Percentiles rank a stretch among this genome's conserved stretches.
phyloP scores from a whole-genome alignment of 2,113 vertebrate genomes.

The Pleuronectes platessa region DNA sequence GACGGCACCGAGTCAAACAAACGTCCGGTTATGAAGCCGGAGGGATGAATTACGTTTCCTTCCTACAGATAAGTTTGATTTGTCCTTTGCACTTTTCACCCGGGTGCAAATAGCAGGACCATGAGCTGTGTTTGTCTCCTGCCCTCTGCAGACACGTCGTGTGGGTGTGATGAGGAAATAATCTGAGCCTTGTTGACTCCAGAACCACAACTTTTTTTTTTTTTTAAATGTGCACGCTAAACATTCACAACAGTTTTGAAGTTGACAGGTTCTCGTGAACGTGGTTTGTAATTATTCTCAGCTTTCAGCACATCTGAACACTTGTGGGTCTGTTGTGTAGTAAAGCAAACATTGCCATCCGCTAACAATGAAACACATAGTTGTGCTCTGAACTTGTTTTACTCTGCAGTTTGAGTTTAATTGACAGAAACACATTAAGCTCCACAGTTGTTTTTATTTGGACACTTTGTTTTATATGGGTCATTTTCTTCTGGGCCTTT shows the following conservation, averaged over 20 bases:
- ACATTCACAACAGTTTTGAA: background rate
- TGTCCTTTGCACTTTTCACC: background rate
- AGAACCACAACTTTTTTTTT: background rate
- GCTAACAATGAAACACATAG: constrained; percentile 1
- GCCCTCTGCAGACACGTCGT: background rate
- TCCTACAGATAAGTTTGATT: background rate
- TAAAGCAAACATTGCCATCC: background rate
- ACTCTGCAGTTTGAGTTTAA: background rate
- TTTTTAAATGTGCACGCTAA: background rate
- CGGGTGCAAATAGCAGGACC: background rate
- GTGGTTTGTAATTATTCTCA: constrained; percentile 9
- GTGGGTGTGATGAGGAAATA: constrained; percentile 17
- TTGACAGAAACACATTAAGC: background rate
- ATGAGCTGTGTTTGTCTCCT: background rate
- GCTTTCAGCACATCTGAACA: constrained; percentile 4
- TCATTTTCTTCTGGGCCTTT: constrained; percentile 17
- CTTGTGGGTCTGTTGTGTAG: constrained; percentile 6
- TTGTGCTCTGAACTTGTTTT: background rate
- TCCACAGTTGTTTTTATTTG: constrained; percentile 13
- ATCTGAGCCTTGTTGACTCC: background rate
- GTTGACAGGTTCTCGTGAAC: background rate
- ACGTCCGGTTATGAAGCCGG: background rate
- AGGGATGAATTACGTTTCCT: background rate
- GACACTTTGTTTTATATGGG: constrained; percentile 12
- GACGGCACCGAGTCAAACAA: background rate